Percentiles rank a stretch among this genome's conserved stretches.
Conservation (phyloP, 2,113 vertebrate species). For the Ameiurus melas region DNA sequence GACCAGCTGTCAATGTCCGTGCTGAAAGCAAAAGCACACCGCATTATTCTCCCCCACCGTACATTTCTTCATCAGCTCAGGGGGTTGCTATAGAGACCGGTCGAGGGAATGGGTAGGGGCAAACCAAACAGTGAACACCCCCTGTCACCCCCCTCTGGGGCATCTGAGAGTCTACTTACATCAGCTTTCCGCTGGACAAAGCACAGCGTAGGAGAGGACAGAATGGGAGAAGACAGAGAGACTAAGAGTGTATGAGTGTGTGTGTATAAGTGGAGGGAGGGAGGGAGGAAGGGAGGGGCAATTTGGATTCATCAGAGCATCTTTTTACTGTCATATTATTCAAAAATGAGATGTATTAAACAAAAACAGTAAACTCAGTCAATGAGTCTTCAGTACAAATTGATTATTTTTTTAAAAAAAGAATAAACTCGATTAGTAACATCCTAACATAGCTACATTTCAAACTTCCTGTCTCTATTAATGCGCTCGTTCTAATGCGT, state of each 20-base stretch:
- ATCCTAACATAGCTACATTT: background rate
- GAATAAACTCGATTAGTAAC: background rate
- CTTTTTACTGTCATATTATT: slow-evolving; percentile 11
- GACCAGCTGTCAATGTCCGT: slow-evolving; percentile 67
- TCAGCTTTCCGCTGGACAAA: slow-evolving; percentile 72
- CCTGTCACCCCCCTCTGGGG: slow-evolving; percentile 60
- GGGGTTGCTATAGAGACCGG: slow-evolving; percentile 88
- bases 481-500: background rate
- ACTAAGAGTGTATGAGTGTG: background rate
- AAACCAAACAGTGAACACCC: slow-evolving; percentile 85
- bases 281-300: background rate
- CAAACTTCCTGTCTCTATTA: background rate
- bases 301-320: background rate
- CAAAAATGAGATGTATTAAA: background rate
- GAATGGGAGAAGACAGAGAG: slow-evolving; percentile 73
- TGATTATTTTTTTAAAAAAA: background rate
- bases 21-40: slow-evolving; percentile 64
- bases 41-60: slow-evolving; percentile 74
- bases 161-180: slow-evolving; percentile 79
- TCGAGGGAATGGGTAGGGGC: slow-evolving; percentile 65
- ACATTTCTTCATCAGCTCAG: slow-evolving; percentile 87
- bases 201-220: slow-evolving; percentile 49
- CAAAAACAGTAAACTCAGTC: background rate
- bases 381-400: background rate
- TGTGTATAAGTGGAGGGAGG: background rate